Evolutionary conservation across 2,113 vertebrate species (phyloP), one percentile per base, ranked within the genome.

Genomic region (Rynchops niger): DNA sequence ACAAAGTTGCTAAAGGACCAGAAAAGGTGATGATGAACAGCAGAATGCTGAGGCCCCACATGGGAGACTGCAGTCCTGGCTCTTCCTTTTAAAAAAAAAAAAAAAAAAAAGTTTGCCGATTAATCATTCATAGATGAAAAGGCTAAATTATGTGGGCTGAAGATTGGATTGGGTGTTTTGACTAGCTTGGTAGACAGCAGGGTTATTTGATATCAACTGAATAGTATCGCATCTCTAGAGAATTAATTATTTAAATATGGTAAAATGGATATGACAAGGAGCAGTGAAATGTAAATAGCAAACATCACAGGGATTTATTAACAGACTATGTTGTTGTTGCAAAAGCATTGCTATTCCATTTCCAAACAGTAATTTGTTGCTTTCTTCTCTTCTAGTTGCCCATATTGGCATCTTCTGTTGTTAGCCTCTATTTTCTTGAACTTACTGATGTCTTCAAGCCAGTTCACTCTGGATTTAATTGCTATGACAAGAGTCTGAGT

Each of bases 371-470:
- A 42, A 86, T 85, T 66, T 63, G 9, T 92, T 90, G 52, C 92
- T 29, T 97, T 90, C 87, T 92, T 97, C 96, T 79, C 29, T 96
- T 93, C 78, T 97, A 99, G 99, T 97, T 99, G 96, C 99, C 99
- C 12, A 99, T 99, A 94, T 91, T 99, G 98, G 99, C 99, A 30
- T 99, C 99, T 23, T 99, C 99, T 12, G 98, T 99, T 95, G 99
- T 99, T 86, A 99, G 99, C 87, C 98, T 99, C n/a, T 99, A 99
- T 97, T 99, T 99, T 95, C 98, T 99, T 88, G 99, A 99, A 96
- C 99, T 99, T 96, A 99, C 99, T 0, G 99, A 99, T 97, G 98
- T 99, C 96, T 99, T 99, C 98, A 99, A 99, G 95, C 99, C 99
- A 2, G 99, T 99, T 56, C 99, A 99, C 72, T 99, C 99, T 27